Evolutionary conservation across 2,797 vertebrate genomes (phyloP), one percentile per base, ranked within the genome.

Genomic region (Aldrovandia affinis): DNA sequence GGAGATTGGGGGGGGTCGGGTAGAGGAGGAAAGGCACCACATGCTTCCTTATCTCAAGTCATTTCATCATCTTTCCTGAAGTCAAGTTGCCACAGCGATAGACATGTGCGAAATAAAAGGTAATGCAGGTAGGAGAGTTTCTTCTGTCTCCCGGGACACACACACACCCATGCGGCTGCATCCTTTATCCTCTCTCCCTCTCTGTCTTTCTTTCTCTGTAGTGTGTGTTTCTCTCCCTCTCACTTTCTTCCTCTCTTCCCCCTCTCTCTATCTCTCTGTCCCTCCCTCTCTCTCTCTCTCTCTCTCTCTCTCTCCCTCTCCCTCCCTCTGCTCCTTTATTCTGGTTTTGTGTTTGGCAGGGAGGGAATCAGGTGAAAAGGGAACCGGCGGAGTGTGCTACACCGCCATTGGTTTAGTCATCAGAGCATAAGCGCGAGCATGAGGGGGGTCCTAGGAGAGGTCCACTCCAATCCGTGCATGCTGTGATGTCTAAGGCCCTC

Each of bases 41-140:
- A 9, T 28, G 18, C n/a, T 65, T 42, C 63, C 33, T 30, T 12
- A 36, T 28, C 50, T 39, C 47, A 12, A 65, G 28, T 42, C 39
- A 9, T 14, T 20, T 63, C n/a, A 14, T 6, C 52, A 3, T 57
- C 52, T 68, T 36, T 59, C 77, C 44, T 25, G 14, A 52, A 65
- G 73, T 61, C 57, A 68, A 36, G 83, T 83, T 79, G 57, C 83
- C 77, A 80, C 75, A 68, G 83, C 59, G 61, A 83, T 42, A n/a
- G 75, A 3, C n/a, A 28, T 78, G 54, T 75, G 30, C n/a, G 8
- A 80, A 55, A 57, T 0, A 59, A 36, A 80, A 59, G 79, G 54
- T 15, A 54, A 42, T 57, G n/a, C 5, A 28, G 30, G 33, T 54
- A 39, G 7, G 28, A n/a, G 47, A 50, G 47, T 50, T 50, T 50